Conservation (phyloP, 1,140 invertebrate genomes). For the Cotesia typhae region DNA sequence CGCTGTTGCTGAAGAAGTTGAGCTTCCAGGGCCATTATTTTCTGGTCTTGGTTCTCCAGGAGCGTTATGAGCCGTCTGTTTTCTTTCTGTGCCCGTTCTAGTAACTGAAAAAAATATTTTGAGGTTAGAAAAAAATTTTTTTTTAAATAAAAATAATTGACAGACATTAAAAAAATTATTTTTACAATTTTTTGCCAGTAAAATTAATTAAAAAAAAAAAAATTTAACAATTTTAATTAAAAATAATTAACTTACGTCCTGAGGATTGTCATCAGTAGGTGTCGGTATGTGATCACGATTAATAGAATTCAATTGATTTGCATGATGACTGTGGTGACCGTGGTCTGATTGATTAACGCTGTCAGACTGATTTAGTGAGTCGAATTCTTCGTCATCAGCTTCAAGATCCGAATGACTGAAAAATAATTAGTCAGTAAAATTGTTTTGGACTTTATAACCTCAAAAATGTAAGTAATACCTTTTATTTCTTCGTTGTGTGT, state of each 20-base stretch:
- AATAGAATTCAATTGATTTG: constrained; percentile 43
- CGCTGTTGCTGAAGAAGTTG: constrained; percentile 55
- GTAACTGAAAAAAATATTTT: constrained; percentile 50
- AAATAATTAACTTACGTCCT: constrained; percentile 49
- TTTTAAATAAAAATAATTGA: too few relatives aligned
- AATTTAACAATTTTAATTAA: neutral
- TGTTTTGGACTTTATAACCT: too few relatives aligned
- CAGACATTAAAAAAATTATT: too few relatives aligned
- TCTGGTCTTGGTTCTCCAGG: constrained; percentile 68
- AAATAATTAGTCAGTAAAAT: constrained; percentile 13
- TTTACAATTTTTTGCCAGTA: too few relatives aligned
- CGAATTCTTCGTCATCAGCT: constrained; percentile 70
- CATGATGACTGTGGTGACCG: constrained; percentile 54
- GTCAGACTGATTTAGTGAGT: constrained; percentile 63
- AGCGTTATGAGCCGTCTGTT: constrained; percentile 67
- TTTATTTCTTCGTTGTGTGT: constrained; percentile 58
- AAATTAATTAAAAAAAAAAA: neutral
- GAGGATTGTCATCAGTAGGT: constrained; percentile 59
- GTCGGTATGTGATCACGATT: constrained; percentile 54
- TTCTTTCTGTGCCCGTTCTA: constrained; percentile 68
- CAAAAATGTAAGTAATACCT: constrained; percentile 45
- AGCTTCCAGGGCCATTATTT: constrained; percentile 68
- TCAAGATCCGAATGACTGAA: constrained; percentile 71
- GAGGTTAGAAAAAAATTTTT: too few relatives aligned
- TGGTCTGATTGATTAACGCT: constrained; percentile 52